Base-by-base conservation (phyloP, 1,140 invertebrate species). In the Hypsibius dujardini region DNA sequence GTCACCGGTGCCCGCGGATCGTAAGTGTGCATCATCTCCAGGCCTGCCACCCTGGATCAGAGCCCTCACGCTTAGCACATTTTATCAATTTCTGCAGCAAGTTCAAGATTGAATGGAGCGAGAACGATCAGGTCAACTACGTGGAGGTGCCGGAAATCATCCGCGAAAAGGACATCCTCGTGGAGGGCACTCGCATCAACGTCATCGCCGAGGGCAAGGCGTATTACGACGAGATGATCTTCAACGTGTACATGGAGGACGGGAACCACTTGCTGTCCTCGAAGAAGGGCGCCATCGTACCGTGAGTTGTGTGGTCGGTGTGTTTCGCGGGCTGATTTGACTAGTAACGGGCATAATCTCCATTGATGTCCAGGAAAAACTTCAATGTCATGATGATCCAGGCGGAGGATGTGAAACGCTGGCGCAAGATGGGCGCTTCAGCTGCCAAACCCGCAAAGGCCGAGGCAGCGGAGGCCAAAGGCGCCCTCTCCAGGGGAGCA, bases 201-300 rank as follows among this genome's bases (percentile, higher is more conserved):
- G 62, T 67, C 12, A 67, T 67, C 62, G 62, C 42, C 12, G 62
- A 67, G 42, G 62, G 62, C 12, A 67, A 67, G 62, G 45, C 12
- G 3, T 67, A 67, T 42, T 67, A 67, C 62, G 62, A 67, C 42
- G 62, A 67, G 42, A 45, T 67, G 12, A 42, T 67, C 12, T 67
- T 67, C 42, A 42, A 67, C 3, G 45, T 7, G 12, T 67, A 7
- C 12, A 7, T 42, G 12, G 62, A 67, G 12, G 62, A 67, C 45
- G 62, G 62, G 42, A 12, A 12, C 12, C 62, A 67, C 0, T 45
- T 67, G 12, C 3, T 12, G 12, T 7, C 12, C 12, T 7, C 12
- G 3, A 67, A 67, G 45, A 12, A 42, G 42, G 42, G 42, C 50
- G 50, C n/a, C 50, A 56, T 56, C n/a, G 50, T 56, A n/a, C 50